phyloP scores from a whole-genome alignment of 1,140 invertebrate genomes.

The Nasonia giraulti region DNA sequence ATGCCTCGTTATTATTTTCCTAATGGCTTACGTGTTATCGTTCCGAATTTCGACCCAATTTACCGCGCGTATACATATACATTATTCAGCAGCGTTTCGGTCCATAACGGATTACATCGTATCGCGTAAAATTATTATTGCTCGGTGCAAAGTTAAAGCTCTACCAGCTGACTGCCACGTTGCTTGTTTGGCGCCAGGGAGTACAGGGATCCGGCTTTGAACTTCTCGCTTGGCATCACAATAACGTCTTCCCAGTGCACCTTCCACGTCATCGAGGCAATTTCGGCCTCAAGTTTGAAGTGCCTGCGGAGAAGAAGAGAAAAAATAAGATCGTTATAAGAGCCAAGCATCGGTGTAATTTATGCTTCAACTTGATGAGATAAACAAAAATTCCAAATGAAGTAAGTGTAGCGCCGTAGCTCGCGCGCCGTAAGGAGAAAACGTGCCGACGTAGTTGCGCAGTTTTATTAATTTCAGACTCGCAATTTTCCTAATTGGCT shows the following conservation, averaged over 20 bases:
- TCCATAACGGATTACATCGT: not conserved
- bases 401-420: not conserved
- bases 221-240: constrained; percentile 67
- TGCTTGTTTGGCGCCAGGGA: constrained; percentile 75
- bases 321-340: constrained; percentile 23
- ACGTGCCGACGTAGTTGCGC: no score
- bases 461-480: not conserved
- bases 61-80: no score
- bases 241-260: constrained; percentile 89
- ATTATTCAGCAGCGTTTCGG: not conserved
- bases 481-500: not conserved
- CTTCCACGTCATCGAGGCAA: constrained; percentile 97
- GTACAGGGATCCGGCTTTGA: constrained; percentile 77
- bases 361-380: not conserved
- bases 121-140: not conserved
- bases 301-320: constrained; percentile 79
- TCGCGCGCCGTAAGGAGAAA: no score
- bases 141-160: not conserved
- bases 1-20: not conserved
- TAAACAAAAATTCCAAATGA: constrained; percentile 17
- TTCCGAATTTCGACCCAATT: no score
- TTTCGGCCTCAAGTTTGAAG: constrained; percentile 93
- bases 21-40: no score
- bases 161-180: constrained; percentile 80
- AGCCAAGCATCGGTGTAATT: not conserved